Base-by-base conservation (phyloP, 2,797 vertebrate genomes). In the Caiman crocodilus region DNA sequence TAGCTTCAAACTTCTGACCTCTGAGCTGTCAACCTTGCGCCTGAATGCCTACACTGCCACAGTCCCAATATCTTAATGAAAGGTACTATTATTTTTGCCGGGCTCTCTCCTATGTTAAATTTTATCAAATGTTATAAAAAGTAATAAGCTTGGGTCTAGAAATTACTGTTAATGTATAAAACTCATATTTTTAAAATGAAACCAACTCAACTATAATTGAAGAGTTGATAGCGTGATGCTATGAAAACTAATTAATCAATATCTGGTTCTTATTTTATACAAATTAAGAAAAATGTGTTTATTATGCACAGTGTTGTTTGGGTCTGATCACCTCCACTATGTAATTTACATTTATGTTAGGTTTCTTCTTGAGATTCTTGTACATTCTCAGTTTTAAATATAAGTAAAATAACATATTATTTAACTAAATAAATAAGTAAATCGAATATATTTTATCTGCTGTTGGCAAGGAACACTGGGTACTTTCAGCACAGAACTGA, bases 381-480 rank as follows among this genome's bases (percentile, higher is more conserved):
- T 32, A 17, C 28, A 78, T 75, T 59, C 14, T 15, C 78, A 50
- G 16, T 60, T 84, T 67, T 75, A 78, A 32, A n/a, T 11, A 61
- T 14, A 71, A 57, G 1, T 14, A 67, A 56, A 6, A 50, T 50
- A 50, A 10, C 42, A 50, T 50, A 50, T 50, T 50, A 50, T 65
- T 14, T 78, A 82, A 28, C 4, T 14, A 25, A 50, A 28, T 79
- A 67, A 61, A 64, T 30, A 30, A 82, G 25, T 57, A 17, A 81
- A 91, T 23, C 79, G 78, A 82, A 59, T 59, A 25, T 21, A 21
- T 76, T n/a, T 83, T 71, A n/a, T 90, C 58, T 57, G 32, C 69
- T 82, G 56, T 0, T 0, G 30, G 26, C n/a, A 57, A 2, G 26
- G 58, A 60, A 13, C 30, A 35, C 8, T 14, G 0, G 7, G 12